Evolutionary conservation across 2,113 vertebrate genomes (phyloP).

Genomic region (Megaceryle torquata): DNA sequence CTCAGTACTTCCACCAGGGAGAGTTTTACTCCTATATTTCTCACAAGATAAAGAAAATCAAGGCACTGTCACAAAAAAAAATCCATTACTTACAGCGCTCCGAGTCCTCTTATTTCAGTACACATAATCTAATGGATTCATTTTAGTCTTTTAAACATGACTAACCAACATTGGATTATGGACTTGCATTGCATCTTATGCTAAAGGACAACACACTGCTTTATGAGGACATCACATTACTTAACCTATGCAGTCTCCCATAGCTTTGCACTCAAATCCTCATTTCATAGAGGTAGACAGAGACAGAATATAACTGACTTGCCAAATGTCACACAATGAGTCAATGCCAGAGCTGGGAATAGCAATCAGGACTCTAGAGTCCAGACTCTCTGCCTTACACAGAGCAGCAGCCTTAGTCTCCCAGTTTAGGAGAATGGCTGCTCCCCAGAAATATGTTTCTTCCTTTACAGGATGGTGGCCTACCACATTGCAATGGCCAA

Average conservation of each 20-base stretch:
- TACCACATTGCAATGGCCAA: background rate
- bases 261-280: constrained; percentile 34
- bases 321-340: constrained; percentile 37
- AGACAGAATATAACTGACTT: background rate
- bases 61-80: background rate
- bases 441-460: background rate
- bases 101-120: background rate
- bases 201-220: background rate
- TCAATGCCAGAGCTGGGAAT: constrained; percentile 25
- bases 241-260: background rate
- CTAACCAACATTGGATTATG: background rate
- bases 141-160: background rate
- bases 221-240: background rate
- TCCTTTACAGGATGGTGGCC: background rate
- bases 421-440: background rate
- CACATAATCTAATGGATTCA: background rate
- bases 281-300: constrained; percentile 18
- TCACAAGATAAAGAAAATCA: background rate
- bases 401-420: background rate
- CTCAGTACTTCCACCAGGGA: background rate
- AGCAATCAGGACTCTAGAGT: constrained; percentile 4
- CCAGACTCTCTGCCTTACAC: constrained; percentile 12
- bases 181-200: background rate
- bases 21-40: background rate
- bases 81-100: background rate